Base-by-base conservation (phyloP, 2,113 vertebrate genomes). In the Eptesicus fuscus region DNA sequence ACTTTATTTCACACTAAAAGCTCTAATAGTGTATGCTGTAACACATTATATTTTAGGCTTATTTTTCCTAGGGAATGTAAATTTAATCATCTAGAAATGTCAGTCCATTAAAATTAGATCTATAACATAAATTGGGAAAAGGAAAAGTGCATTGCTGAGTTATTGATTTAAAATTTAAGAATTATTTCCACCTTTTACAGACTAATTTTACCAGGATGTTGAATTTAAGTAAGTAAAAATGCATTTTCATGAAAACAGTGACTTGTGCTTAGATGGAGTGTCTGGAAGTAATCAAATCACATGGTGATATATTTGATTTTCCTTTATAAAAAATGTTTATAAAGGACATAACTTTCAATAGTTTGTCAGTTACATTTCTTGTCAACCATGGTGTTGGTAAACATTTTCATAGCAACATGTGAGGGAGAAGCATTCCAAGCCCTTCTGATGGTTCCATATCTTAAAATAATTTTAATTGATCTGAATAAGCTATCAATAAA, bases 241-340 rank as follows among this genome's bases (percentile, higher is more conserved):
- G 10, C 32, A 90, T 82, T 83, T 56, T 71, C n/a, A 32, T 90
- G 59, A 53, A 74, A 83, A 59, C 5, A 90, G 35, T 37, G 65
- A 53, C 82, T 80, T 91, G 2, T 47, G 80, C 67, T 65, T 78
- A 49, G 51, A 56, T 2, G 25, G 47, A 95, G 44, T 83, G 35
- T 87, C 61, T 79, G 47, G 28, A 89, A 82, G 59, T 61, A 91
- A 95, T 95, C 78, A 95, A 91, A 4, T 76, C 30, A 30, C 61
- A 40, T 51, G 30, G 32, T 40, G 47, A 85, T 69, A n/a, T 40
- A 40, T 83, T 86, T 67, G 65, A 67, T 84, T 89, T 96, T 86
- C 22, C 32, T 44, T 80, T 53, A 59, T 83, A 86, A 91, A 83
- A 90, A 90, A 37, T 70, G 91, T 80, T 65, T 97, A 59, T 80